Conservation (phyloP, 92 coral and sea anemone genomes). For the Phymanthus crucifer region DNA sequence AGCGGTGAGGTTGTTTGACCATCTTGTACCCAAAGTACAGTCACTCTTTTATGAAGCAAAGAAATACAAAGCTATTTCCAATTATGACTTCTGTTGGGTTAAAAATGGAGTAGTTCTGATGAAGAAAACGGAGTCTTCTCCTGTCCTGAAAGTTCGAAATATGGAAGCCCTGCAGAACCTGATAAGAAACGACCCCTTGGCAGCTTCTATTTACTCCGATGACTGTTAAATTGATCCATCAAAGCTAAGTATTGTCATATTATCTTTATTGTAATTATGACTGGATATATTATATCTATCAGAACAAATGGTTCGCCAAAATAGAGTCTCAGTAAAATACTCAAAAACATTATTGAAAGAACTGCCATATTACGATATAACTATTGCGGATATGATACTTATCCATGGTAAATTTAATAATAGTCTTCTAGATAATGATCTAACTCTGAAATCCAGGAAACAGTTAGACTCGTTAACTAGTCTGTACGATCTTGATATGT, state of each 20-base stretch:
- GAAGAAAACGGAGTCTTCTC: constrained; percentile 35
- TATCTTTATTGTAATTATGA: no score
- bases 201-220: constrained; percentile 11
- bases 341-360: no score
- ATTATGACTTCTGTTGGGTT: constrained; percentile 56
- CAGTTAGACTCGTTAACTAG: no score
- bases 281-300: no score
- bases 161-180: constrained; percentile 38
- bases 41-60: constrained; percentile 44
- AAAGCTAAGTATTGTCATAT: constrained; percentile 13
- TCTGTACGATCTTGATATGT: no score
- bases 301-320: no score
- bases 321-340: no score
- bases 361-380: no score
- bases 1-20: constrained; percentile 36
- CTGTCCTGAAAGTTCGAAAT: constrained; percentile 30
- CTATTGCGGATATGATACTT: no score
- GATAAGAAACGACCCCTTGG: constrained; percentile 7
- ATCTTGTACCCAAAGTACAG: constrained; percentile 44
- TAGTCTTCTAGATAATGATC: no score
- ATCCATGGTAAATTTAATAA: no score
- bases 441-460: no score
- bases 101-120: constrained; percentile 41
- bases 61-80: constrained; percentile 31
- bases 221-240: background rate